Evolutionary conservation across 2,888 invertebrate species (phyloP).

Genomic region (Ceraclea dissimilis): DNA sequence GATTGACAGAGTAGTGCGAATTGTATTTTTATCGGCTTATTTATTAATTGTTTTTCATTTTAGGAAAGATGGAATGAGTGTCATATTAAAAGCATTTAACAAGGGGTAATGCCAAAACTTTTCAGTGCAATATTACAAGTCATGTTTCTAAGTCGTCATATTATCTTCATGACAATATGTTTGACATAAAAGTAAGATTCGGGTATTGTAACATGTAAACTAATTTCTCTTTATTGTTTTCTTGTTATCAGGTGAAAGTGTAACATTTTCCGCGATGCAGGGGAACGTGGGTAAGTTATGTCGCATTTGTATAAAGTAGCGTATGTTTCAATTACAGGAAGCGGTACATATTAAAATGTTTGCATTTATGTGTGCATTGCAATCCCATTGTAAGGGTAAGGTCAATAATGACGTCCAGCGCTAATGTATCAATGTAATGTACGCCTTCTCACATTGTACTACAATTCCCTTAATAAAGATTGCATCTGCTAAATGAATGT

Average conservation of each 20-base stretch:
- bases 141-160: not conserved
- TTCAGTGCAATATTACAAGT: too few relatives aligned
- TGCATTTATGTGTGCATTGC: not conserved
- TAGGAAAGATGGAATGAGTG: not conserved
- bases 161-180: not conserved
- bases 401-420: too few relatives aligned
- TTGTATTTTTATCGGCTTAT: not conserved
- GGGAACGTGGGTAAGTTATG: conserved; percentile 34
- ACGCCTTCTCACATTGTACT: too few relatives aligned
- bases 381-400: not conserved
- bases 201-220: not conserved
- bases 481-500: too few relatives aligned
- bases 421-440: too few relatives aligned
- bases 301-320: not conserved
- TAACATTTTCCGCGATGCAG: conserved; percentile 55
- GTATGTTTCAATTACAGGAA: not conserved
- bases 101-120: too few relatives aligned
- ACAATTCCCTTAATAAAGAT: too few relatives aligned
- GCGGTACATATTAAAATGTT: not conserved
- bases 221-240: conserved; percentile 24
- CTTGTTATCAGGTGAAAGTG: conserved; percentile 49
- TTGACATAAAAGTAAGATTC: too few relatives aligned
- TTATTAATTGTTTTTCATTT: not conserved
- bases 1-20: not conserved
- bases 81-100: not conserved